Evolutionary conservation across 2,888 invertebrate species (phyloP), one percentile per base, ranked within the genome.

Genomic region (Allophyes oxyacanthae): DNA sequence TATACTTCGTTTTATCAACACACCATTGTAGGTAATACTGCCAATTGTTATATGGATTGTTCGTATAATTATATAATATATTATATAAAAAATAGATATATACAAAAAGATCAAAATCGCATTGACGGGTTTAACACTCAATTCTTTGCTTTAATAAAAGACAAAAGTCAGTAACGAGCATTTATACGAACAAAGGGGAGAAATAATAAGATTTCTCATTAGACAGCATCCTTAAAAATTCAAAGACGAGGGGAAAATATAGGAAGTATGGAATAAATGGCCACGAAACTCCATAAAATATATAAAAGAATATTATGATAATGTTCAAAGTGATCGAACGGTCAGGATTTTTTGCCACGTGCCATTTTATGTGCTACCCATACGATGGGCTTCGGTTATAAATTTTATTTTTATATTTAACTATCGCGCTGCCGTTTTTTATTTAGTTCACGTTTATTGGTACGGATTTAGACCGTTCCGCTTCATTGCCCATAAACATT

Each of bases 401-500:
- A 53, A 13, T 60, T 61, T 64, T 52, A 65, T 63, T 40, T 73
- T 63, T 64, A 48, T 60, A 44, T 59, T 52, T 38, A 50, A 52
- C 37, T 63, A 52, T 58, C 42, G 37, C 44, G 26, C 41, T 6
- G 5, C 38, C 20, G 60, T 41, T 68, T 55, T 75, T 71, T 77
- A 64, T 65, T 40, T 62, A 58, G 50, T 25, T 43, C 73, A 69
- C 44, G 62, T 46, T 44, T 64, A 41, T n/a, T n/a, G n/a, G n/a
- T 44, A 52, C 45, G 25, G 46, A 66, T 70, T 67, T 58, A 72
- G 59, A 58, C 54, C 44, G 44, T 11, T 46, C 13, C 6, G 42
- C 15, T 71, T 64, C 62, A 66, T 58, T 49, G 60, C 54, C 48
- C 44, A 58, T 76, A 73, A 76, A 73, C 55, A 56, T 49, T 43